Evolutionary conservation across 2,888 invertebrate genomes (phyloP), one percentile per base, ranked within the genome.

Genomic region (Papilio elwesi): DNA sequence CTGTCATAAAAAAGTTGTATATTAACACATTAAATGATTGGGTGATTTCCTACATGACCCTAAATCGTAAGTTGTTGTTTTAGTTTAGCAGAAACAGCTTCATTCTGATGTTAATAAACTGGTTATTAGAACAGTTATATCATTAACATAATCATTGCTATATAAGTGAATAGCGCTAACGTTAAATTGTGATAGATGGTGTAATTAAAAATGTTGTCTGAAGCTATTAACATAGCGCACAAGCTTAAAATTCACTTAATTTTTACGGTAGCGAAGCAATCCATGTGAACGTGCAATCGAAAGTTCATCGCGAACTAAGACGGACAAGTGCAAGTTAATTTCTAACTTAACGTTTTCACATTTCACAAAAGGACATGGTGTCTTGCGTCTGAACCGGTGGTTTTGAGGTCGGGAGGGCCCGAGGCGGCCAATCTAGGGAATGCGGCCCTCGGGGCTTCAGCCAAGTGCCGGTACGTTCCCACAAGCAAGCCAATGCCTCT

Each of bases 341-440:
- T 43, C 8, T 48, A 55, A 55, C 47, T 36, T 36, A 57, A 15
- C 57, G 49, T 55, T 64, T 65, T 70, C 43, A 51, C 43, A 64
- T 49, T 59, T 67, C 52, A 26, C 38, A 62, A 71, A 59, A 57
- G 55, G 66, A 71, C 66, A 71, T 26, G 43, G 38, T 15, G 48
- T 59, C 68, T 67, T 68, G 36, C 15, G 59, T 66, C 77, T 74
- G 84, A 83, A 84, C 83, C 86, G 79, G 82, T 89, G 85, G 89
- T 91, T 88, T 78, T 78, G 81, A 82, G 85, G 84, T 85, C 85
- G 86, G 76, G 79, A 74, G 81, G 83, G 88, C 92, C 88, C 76
- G 81, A 70, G 89, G 92, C 90, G 82, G 83, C 83, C 87, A 84
- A 86, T 87, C 85, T 85, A 76, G 88, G 86, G 88, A 90, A 90